These are phyloP conservation scores for Priocnemis perturbator DNA, from an alignment of 2,888 invertebrate species.

Conservation along the genomic window DNA sequence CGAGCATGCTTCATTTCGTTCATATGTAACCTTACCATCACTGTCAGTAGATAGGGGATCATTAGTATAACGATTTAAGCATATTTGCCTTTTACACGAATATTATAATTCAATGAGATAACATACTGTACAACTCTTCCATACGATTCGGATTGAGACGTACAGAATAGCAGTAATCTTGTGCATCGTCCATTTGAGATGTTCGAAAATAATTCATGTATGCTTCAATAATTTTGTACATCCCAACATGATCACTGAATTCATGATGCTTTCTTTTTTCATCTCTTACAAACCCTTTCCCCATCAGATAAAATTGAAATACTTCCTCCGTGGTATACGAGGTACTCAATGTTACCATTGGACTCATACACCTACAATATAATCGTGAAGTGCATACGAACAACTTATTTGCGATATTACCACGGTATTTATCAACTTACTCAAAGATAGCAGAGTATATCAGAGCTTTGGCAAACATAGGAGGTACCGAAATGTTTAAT, in stretches of 20 bases:
- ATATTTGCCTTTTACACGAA: slow-evolving; percentile 4
- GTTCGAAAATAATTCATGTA: too few relatives aligned
- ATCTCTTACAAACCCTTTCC: slow-evolving; percentile 76
- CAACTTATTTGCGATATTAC: not conserved
- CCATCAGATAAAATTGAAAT: slow-evolving; percentile 76
- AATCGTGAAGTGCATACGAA: slow-evolving; percentile 1
- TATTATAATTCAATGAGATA: not conserved
- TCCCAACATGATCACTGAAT: slow-evolving; percentile 81
- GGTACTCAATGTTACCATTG: slow-evolving; percentile 76
- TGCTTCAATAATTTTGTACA: slow-evolving; percentile 67
- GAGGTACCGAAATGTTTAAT: slow-evolving; percentile 78
- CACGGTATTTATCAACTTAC: slow-evolving; percentile 60
- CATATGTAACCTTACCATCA: slow-evolving; percentile 78
- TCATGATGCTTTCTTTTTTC: slow-evolving; percentile 77
- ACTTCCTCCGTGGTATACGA: slow-evolving; percentile 77
- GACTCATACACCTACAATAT: slow-evolving; percentile 76
- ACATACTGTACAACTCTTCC: not conserved
- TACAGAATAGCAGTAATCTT: too few relatives aligned
- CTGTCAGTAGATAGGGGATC: slow-evolving; percentile 69
- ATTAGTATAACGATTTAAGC: not conserved
- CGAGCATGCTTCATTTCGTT: slow-evolving; percentile 77
- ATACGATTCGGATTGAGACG: too few relatives aligned
- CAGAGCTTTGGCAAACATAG: slow-evolving; percentile 79
- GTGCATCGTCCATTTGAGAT: too few relatives aligned
- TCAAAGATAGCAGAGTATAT: slow-evolving; percentile 78